Base-by-base conservation (phyloP, 2,113 vertebrate species). In the Colistium nudipinnis region DNA sequence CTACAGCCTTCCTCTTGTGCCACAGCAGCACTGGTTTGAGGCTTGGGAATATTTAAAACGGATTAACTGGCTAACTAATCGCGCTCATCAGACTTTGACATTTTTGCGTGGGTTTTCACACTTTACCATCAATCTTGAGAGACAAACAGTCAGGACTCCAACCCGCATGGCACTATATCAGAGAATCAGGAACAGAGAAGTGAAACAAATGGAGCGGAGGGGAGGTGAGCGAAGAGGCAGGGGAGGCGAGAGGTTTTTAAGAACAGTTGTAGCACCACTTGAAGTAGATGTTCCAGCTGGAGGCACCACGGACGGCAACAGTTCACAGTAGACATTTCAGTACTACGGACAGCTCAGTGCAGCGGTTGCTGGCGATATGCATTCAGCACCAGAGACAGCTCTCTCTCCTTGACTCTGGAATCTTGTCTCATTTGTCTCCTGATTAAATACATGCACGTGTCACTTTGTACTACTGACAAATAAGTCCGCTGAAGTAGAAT, bases 271-370 rank as follows among this genome's bases (percentile, higher is more conserved):
- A 39, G 14, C 13, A 17, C 39, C 10, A 16, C 16, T 45, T 11
- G 43, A 45, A 10, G 3, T 8, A 20, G 43, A 22, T 20, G 24
- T 36, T 71, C 47, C 49, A 57, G n/a, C n/a, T n/a, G n/a, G n/a
- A n/a, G 59, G 74, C n/a, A 76, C 59, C 57, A 57, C 9, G 43
- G 74, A 70, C 33, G 63, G 65, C 59, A 16, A 35, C 70, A 17
- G 6, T n/a, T 31, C 6, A 9, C 30, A 43, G 17, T 0, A 4
- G 17, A 25, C 8, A 25, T 36, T 71, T 55, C 49, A 57, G 20
- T 1, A 27, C 54, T 35, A 57, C 11, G 54, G 54, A 38, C 13
- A 38, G 53, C 12, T 56, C 19, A 9, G 13, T 33, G n/a, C 28
- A 7, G 10, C 27, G 12, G 17, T 12, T 19, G 8, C 28, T 9